These are phyloP conservation scores for Diadegma fenestrale DNA, from an alignment of 2,888 invertebrate species.

Conservation along the genomic window DNA sequence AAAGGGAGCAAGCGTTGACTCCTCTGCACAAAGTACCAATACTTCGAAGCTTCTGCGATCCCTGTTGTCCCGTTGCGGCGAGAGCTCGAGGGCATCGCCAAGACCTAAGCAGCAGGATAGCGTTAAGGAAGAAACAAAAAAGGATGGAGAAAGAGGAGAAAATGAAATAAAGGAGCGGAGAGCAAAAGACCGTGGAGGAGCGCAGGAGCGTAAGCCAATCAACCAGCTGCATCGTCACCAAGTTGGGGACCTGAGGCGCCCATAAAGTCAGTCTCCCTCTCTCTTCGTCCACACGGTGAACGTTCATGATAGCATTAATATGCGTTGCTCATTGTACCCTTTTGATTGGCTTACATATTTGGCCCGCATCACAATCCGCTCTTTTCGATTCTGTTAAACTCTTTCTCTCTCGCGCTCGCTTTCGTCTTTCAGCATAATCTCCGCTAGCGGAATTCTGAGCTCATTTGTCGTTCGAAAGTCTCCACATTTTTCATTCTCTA, in stretches of 20 bases:
- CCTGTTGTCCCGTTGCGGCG: slow-evolving; percentile 40
- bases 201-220: slow-evolving; percentile 69
- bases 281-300: slow-evolving; percentile 37
- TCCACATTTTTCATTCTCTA: not conserved
- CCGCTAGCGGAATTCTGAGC: not conserved
- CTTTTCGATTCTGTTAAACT: slow-evolving; percentile 12
- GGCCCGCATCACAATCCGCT: slow-evolving; percentile 53
- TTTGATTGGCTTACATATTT: slow-evolving; percentile 72
- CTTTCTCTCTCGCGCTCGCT: not conserved
- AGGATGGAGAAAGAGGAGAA: slow-evolving; percentile 46
- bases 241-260: slow-evolving; percentile 41
- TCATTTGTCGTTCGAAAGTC: slow-evolving; percentile 1
- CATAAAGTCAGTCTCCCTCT: slow-evolving; percentile 20
- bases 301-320: slow-evolving; percentile 66
- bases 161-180: slow-evolving; percentile 51
- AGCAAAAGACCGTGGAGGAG: slow-evolving; percentile 49
- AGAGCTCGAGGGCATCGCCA: slow-evolving; percentile 60
- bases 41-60: slow-evolving; percentile 63
- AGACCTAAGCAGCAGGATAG: slow-evolving; percentile 46
- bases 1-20: slow-evolving; percentile 18
- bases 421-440: not conserved
- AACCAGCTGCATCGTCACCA: slow-evolving; percentile 68
- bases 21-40: slow-evolving; percentile 45
- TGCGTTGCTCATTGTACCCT: slow-evolving; percentile 70
- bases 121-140: slow-evolving; percentile 36